phyloP scores from a whole-genome alignment of 2,888 invertebrate genomes.

The Esperia sulphurella region DNA sequence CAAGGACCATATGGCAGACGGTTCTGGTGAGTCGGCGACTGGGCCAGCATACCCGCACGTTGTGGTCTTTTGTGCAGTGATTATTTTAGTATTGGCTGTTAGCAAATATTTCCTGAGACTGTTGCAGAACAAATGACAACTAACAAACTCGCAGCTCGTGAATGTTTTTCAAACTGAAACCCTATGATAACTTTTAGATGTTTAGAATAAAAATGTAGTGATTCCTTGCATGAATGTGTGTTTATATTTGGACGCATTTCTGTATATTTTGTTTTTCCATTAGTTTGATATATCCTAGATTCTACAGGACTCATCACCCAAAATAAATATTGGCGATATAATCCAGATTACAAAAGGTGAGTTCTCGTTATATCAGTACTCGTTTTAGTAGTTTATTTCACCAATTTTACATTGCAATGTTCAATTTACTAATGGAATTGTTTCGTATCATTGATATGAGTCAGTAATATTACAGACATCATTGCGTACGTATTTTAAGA shows the following conservation, averaged over 20 bases:
- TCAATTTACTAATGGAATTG: constrained; percentile 31
- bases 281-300: constrained; percentile 2
- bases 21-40: constrained; percentile 66
- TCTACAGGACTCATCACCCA: not conserved
- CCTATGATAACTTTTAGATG: constrained; percentile 13
- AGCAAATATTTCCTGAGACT: constrained; percentile 61
- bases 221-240: constrained; percentile 51
- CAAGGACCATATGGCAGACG: constrained; percentile 75
- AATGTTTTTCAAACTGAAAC: constrained; percentile 27
- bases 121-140: constrained; percentile 49
- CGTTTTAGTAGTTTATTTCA: constrained; percentile 10
- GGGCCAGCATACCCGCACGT: constrained; percentile 68
- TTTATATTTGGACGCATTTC: not conserved
- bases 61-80: constrained; percentile 72
- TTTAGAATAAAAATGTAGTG: constrained; percentile 28
- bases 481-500: constrained; percentile 11
- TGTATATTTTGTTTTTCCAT: constrained; percentile 3
- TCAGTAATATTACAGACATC: constrained; percentile 18
- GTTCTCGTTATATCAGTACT: constrained; percentile 16
- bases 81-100: constrained; percentile 64
- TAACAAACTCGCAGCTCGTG: constrained; percentile 33
- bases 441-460: constrained; percentile 18
- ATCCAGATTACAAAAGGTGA: constrained; percentile 31
- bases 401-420: constrained; percentile 11
- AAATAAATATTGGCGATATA: constrained; percentile 6